Base-by-base conservation (phyloP, 2,888 invertebrate genomes). In the Drosophila atroscutellata region DNA sequence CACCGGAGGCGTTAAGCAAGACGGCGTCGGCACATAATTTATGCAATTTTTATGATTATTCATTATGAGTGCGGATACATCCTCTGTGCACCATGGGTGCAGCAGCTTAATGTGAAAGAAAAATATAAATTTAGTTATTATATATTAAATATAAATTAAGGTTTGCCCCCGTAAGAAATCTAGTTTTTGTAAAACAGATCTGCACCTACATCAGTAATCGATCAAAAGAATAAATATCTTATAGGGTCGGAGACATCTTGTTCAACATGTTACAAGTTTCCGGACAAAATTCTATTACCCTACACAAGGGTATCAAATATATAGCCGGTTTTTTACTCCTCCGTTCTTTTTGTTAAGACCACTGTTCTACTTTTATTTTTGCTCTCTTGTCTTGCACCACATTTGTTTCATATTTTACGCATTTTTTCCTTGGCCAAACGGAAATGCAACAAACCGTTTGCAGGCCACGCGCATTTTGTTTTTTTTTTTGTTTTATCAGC, bases 21-120 rank as follows among this genome's bases (percentile, higher is more conserved):
- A 83, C 83, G 83, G 86, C 77, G 89, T 83, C 81, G 80, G 86
- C 81, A 77, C 81, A 87, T 87, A 83, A 87, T 89, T 87, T 89
- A 87, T 89, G 83, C 84, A 86, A 89, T 89, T 89, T 87, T 89
- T 87, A 89, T 87, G 87, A 87, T 89, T 87, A 87, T 87, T 87
- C 87, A 87, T 87, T 86, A 87, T 80, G 86, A 86, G 78, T 72
- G 66, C 75, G 78, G 67, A 79, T 72, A 72, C 66, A 62, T 69
- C 32, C 45, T 45, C 26, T 30, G 9, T n/a, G 49, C 60, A 77
- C 77, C 36, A 60, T 77, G 77, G 74, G 57, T 36, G 36, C 18
- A 24, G 9, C 39, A 24, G 59, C 36, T 20, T 13, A 45, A 57
- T 26, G 26, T 24, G 1, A 20, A 4, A 3, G 2, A 26, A 55